Evolutionary conservation across 2,113 vertebrate species (phyloP), one percentile per base, ranked within the genome.

Genomic region (Mormoops blainvillei): DNA sequence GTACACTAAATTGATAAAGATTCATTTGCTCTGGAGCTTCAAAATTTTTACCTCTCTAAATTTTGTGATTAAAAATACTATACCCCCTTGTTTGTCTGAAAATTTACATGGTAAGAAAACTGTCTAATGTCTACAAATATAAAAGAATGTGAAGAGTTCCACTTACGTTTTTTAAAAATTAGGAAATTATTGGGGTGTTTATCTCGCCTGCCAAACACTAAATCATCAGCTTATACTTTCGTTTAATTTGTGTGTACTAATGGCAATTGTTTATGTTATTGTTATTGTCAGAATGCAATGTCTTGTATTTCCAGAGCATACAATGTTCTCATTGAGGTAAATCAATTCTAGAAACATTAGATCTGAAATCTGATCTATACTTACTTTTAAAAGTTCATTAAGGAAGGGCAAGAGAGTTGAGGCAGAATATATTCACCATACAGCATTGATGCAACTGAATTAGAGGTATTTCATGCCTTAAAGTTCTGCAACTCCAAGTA

Each of bases 361-460:
- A 81, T 95, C 54, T 96, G 78, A 97, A 94, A 80, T 67, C 68
- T 96, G 58, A 91, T 74, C 93, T 96, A 63, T 50, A 97, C 87
- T 97, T 95, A 97, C 78, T 93, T 78, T n/a, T n/a, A n/a, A 56
- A 95, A 84, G 28, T 20, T 96, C 71, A 93, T 56, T 87, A 82
- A 61, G 89, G 50, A 95, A 94, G 36, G 65, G 92, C 83, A 88
- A 87, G 70, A 87, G 74, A 83, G 33, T 33, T 67, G 28, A 93
- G 36, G 76, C 33, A 91, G 65, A 92, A 95, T 67, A 84, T 33
- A 68, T 74, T 91, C 65, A 96, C 88, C 95, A 92, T 26, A 96
- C 26, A 96, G 80, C 56, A 92, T 22, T 81, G 52, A 82, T 80
- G 43, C 48, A 92, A 93, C 43, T 76, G n/a, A 91, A 74, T 76